A percentile compares a stretch with the other conserved stretches of the same genome.
Conservation (phyloP, 2,797 vertebrate genomes). For the Adelosebastes latens region DNA sequence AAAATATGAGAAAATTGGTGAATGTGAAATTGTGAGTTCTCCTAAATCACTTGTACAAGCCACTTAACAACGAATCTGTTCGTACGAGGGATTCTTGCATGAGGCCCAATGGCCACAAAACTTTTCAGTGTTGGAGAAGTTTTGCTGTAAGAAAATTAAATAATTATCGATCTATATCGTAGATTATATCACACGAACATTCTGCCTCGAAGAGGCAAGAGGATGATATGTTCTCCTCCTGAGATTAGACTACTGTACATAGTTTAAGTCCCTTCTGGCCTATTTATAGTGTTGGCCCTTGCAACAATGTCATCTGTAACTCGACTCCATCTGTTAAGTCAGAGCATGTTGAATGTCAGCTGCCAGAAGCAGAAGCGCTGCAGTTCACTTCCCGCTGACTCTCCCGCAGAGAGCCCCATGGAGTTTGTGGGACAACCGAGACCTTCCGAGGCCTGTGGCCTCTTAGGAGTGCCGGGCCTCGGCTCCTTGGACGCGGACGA, state of each 20-base stretch:
- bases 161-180: not conserved
- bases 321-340: slow-evolving; percentile 92
- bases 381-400: slow-evolving; percentile 77
- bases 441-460: slow-evolving; percentile 67
- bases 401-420: slow-evolving; percentile 88
- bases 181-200: not conserved
- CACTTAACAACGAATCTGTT: not conserved
- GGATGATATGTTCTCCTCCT: slow-evolving; percentile 56
- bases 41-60: too few species aligned
- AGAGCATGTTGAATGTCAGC: slow-evolving; percentile 90
- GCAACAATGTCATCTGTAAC: slow-evolving; percentile 97
- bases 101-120: not conserved
- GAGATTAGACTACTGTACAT: slow-evolving; percentile 81
- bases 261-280: slow-evolving; percentile 83
- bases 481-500: slow-evolving; percentile 81
- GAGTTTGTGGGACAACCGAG: slow-evolving; percentile 85
- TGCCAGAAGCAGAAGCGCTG: slow-evolving; percentile 80
- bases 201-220: slow-evolving; percentile 14
- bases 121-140: not conserved
- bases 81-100: too few species aligned
- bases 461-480: slow-evolving; percentile 60
- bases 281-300: slow-evolving; percentile 95
- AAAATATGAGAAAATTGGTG: too few species aligned
- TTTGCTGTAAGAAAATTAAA: not conserved
- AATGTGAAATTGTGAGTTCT: too few species aligned